Percentiles rank a stretch among this genome's conserved stretches.
These are phyloP conservation scores for Drosophila arizonae DNA, from an alignment of 1,140 invertebrate species.

Conservation along the genomic window DNA sequence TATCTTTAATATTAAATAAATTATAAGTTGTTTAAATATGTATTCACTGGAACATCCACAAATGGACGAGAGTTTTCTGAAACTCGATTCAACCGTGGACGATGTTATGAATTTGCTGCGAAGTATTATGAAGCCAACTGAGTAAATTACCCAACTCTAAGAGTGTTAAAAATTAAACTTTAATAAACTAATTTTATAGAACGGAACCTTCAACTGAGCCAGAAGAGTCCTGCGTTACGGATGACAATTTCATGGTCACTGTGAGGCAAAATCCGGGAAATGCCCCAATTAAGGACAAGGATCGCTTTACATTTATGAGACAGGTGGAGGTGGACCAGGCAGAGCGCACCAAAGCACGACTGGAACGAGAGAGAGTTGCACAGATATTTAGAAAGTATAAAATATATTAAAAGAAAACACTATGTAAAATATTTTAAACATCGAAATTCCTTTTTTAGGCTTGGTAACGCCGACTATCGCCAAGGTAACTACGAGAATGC, in stretches of 20 bases:
- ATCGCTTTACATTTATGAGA: constrained; percentile 89
- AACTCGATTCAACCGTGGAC: constrained; percentile 69
- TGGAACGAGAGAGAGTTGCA: constrained; percentile 84
- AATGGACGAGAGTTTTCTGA: constrained; percentile 67
- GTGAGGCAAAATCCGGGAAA: constrained; percentile 84
- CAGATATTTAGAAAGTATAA: constrained; percentile 76
- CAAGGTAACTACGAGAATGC: constrained; percentile 88
- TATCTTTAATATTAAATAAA: neutral
- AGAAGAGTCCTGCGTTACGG: constrained; percentile 27
- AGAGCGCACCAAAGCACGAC: constrained; percentile 86
- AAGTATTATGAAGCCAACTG: constrained; percentile 38
- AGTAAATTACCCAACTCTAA: constrained; percentile 25
- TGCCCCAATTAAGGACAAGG: constrained; percentile 63
- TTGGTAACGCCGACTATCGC: constrained; percentile 86
- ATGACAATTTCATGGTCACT: constrained; percentile 83
- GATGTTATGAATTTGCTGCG: constrained; percentile 73
- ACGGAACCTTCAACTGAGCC: constrained; percentile 1
- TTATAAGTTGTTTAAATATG: constrained; percentile 31
- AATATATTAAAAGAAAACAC: neutral
- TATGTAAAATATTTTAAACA: neutral
- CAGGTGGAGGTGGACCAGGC: constrained; percentile 88
- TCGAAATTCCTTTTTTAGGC: constrained; percentile 29
- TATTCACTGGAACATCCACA: constrained; percentile 66
- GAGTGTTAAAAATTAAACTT: neutral
- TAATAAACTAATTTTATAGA: constrained; percentile 20